Base-by-base conservation (phyloP, 2,888 invertebrate genomes). In the Thecophora atra region DNA sequence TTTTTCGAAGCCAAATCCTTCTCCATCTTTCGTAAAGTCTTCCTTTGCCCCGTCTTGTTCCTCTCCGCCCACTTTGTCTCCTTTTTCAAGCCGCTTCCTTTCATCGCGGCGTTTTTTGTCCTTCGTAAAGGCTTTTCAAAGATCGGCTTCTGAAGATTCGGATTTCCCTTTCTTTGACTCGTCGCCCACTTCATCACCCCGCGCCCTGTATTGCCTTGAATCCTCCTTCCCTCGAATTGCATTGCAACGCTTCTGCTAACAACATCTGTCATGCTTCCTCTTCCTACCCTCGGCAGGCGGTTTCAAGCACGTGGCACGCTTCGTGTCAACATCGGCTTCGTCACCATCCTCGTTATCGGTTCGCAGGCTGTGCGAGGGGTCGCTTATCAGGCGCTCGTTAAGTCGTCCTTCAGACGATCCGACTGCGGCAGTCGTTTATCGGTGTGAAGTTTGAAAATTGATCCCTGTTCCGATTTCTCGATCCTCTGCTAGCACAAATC, bases 341-440 rank as follows among this genome's bases (percentile, higher is more conserved):
- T n/a, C 54, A 21, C 19, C 54, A n/a, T 24, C 54, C 1, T n/a
- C 54, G 2, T 11, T 54, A 21, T 54, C 54, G 21, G 2, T 37
- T 11, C 11, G 37, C 11, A 2, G 7, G 6, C 37, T 1, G 1
- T 2, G 37, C 11, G 37, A 37, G 37, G 37, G 37, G 37, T 37
- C 7, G 7, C 37, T 37, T 37, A 37, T 37, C 37, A 37, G 37
- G 7, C 6, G 37, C 37, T 11, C 37, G 30, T 30, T 8, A 30
- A 8, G 30, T 30, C 30, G 30, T 4, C 30, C 30, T n/a, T n/a
- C n/a, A n/a, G n/a, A n/a, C n/a, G n/a, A 51, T 51, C 51, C 17
- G 51, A 4, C 17, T 19, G 51, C 7, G 54, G n/a, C 54, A 21
- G 54, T n/a, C 54, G 54, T n/a, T 47, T 65, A 65, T 65, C 64